phyloP scores from a whole-genome alignment of 1,140 invertebrate genomes.

The Micrasema minimum region DNA sequence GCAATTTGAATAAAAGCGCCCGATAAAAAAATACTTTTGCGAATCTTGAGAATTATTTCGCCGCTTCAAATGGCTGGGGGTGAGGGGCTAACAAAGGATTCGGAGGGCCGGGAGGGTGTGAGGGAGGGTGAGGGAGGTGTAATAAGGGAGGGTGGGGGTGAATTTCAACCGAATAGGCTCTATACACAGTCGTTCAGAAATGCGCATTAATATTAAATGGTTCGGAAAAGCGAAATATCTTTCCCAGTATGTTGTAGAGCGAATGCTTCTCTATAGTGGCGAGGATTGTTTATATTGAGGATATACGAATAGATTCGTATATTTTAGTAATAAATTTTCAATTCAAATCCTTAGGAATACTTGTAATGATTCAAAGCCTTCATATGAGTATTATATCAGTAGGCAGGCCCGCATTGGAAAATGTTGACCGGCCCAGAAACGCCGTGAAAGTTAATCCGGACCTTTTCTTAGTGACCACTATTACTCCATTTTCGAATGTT shows the following conservation, averaged over 20 bases:
- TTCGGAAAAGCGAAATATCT: conserved; percentile 49
- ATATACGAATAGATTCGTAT: no score
- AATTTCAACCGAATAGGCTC: conserved; percentile 21
- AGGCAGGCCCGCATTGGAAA: no score
- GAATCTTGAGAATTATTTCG: conserved; percentile 27
- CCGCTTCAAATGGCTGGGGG: conserved; percentile 18
- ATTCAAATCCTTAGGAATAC: no score
- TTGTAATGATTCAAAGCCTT: no score
- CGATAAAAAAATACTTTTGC: conserved; percentile 29
- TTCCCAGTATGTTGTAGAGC: conserved; percentile 16
- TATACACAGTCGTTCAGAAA: conserved; percentile 48
- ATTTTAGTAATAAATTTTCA: no score
- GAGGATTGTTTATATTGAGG: conserved; percentile 27
- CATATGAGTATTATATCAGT: no score
- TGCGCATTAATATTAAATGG: conserved; percentile 54
- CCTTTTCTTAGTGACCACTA: no score
- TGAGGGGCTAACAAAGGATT: conserved; percentile 33
- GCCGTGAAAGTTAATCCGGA: no score
- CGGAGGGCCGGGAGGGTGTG: background rate
- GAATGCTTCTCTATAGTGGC: conserved; percentile 3
- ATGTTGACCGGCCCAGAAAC: no score
- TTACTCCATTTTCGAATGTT: no score
- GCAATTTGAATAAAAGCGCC: conserved; percentile 27
- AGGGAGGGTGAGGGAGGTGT: background rate
- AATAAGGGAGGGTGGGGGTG: background rate